A percentile compares a stretch with the other conserved stretches of the same genome.
These are phyloP conservation scores for Aphelinus atriplicis DNA, from an alignment of 1,140 invertebrate species.

Conservation along the genomic window DNA sequence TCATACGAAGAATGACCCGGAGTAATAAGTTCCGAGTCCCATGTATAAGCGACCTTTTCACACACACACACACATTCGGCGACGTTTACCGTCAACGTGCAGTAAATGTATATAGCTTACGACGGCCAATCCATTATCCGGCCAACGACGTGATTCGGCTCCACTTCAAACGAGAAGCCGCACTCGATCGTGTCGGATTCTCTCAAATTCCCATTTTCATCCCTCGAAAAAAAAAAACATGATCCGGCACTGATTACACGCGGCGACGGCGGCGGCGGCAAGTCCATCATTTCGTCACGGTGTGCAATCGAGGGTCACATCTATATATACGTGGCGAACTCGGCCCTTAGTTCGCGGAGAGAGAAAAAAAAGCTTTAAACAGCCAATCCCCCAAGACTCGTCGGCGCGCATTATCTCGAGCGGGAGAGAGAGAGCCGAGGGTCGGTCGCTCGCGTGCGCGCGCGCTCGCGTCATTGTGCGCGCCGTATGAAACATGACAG, in stretches of 20 bases:
- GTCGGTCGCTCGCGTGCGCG: slow-evolving; percentile 22
- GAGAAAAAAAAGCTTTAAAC: slow-evolving; percentile 7
- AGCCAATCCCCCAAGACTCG: slow-evolving; percentile 33
- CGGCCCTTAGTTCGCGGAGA: too few species aligned
- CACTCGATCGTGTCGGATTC: neutral
- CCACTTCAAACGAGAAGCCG: too few species aligned
- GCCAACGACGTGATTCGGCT: too few species aligned
- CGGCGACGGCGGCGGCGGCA: neutral
- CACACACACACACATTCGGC: too few species aligned
- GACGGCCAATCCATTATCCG: too few species aligned
- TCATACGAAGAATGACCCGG: too few species aligned
- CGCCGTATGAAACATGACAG: slow-evolving; percentile 59
- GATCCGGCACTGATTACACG: slow-evolving; percentile 30
- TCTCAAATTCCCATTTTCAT: slow-evolving; percentile 20
- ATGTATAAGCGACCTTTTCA: too few species aligned
- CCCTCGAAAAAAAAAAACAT: neutral
- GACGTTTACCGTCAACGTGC: too few species aligned
- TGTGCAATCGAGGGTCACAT: slow-evolving; percentile 17
- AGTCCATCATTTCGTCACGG: slow-evolving; percentile 23
- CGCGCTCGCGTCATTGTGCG: slow-evolving; percentile 61
- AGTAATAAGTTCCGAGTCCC: too few species aligned
- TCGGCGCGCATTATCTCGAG: slow-evolving; percentile 60
- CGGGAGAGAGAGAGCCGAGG: slow-evolving; percentile 27
- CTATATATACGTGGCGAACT: too few species aligned
- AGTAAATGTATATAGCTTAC: too few species aligned